Percentiles rank a stretch among this genome's conserved stretches.
Conservation (phyloP, 1,140 invertebrate genomes). For the Pygmarrhopalites habei region DNA sequence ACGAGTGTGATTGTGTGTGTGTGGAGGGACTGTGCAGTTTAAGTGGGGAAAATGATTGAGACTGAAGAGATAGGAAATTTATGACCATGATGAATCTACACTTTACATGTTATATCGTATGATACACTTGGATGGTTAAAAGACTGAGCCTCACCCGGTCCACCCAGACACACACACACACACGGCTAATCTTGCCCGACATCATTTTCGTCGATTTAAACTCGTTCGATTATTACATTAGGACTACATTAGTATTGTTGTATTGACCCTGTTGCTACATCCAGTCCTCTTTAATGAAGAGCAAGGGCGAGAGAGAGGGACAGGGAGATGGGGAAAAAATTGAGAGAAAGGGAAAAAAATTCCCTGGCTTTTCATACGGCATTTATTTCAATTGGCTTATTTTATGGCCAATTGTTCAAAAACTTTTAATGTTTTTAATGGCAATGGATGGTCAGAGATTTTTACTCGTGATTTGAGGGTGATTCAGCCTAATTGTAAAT, state of each 20-base stretch:
- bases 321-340: no score
- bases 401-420: conserved; percentile 7
- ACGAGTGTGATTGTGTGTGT: no score
- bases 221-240: conserved; percentile 15
- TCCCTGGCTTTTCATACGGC: neutral
- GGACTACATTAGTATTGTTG: conserved; percentile 8
- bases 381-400: conserved; percentile 12
- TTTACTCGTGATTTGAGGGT: neutral
- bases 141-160: neutral
- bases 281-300: no score
- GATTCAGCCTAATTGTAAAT: neutral
- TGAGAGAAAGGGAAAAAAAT: no score
- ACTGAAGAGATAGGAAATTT: neutral
- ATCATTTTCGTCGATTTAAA: conserved; percentile 5
- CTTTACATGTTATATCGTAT: no score
- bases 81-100: neutral
- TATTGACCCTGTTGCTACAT: neutral
- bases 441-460: neutral
- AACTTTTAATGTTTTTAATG: neutral
- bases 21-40: no score
- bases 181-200: neutral
- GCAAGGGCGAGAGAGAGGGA: no score
- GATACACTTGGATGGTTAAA: no score
- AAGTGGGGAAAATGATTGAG: no score
- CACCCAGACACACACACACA: no score